Conservation (phyloP, 1,140 invertebrate genomes). For the Eciton burchellii region DNA sequence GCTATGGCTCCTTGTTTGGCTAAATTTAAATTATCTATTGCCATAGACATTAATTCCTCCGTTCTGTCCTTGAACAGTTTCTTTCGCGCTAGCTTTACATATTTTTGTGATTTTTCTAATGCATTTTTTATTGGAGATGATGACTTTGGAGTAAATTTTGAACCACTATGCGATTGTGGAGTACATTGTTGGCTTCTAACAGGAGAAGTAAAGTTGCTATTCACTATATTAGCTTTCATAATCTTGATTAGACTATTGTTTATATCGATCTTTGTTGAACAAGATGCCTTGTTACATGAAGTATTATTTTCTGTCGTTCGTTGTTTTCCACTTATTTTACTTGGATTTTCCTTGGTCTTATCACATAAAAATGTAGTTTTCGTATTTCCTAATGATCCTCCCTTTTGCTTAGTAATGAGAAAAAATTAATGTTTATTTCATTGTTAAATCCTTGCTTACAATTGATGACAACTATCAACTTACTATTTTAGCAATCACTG, state of each 20-base stretch:
- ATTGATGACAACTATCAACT: slow-evolving; percentile 6
- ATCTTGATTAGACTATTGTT: background rate
- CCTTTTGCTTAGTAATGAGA: background rate
- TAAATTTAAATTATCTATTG: slow-evolving; percentile 78
- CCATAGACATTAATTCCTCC: slow-evolving; percentile 33
- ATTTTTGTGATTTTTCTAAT: background rate
- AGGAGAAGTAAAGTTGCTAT: background rate
- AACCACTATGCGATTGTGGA: background rate
- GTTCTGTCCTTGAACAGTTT: slow-evolving; percentile 61
- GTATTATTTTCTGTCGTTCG: background rate
- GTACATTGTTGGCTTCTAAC: background rate
- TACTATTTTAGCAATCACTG: background rate
- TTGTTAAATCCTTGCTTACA: background rate
- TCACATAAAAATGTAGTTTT: background rate
- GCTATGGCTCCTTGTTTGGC: slow-evolving; percentile 69
- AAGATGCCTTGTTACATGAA: background rate
- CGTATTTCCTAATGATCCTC: background rate
- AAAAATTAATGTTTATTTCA: background rate
- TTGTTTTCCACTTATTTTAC: background rate
- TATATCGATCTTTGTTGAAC: background rate
- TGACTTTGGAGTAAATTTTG: slow-evolving; percentile 9
- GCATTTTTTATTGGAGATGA: background rate
- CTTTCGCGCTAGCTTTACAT: background rate
- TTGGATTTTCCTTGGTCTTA: background rate
- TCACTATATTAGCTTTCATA: background rate